Conservation (phyloP, 2,797 vertebrate species). For the Myotis pilosus region DNA sequence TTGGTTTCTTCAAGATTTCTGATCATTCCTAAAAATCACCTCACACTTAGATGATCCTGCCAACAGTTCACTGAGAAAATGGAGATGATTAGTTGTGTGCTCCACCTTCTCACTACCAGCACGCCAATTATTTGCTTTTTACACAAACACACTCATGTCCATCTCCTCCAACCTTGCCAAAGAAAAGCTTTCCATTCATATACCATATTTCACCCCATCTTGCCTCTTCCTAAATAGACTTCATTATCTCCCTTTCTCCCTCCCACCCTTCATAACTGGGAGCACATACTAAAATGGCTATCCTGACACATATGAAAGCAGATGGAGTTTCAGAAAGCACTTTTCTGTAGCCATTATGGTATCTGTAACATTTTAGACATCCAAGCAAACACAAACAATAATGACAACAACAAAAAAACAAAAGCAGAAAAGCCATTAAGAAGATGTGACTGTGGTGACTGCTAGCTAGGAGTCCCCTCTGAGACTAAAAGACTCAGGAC, state of each 20-base stretch:
- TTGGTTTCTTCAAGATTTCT: slow-evolving; percentile 2
- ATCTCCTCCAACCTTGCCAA: background rate
- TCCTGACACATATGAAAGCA: background rate
- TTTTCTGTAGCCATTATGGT: background rate
- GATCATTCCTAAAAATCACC: background rate
- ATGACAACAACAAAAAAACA: background rate
- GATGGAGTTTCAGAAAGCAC: background rate
- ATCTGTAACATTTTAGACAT: slow-evolving; percentile 2
- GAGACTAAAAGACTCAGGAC: background rate
- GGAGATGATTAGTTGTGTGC: background rate
- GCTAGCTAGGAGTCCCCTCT: background rate
- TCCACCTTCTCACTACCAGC: background rate
- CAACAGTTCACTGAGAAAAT: background rate
- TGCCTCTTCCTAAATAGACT: background rate
- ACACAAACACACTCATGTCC: background rate
- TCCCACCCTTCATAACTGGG: background rate
- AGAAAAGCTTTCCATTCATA: background rate
- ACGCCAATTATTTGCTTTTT: background rate
- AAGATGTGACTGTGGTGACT: background rate
- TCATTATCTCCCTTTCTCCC: background rate
- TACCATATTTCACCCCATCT: background rate
- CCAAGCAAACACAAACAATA: background rate
- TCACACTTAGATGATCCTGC: background rate
- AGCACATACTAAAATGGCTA: background rate
- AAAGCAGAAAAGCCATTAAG: background rate